phyloP scores from a whole-genome alignment of 2,888 invertebrate genomes.

The Ormia ochracea region DNA sequence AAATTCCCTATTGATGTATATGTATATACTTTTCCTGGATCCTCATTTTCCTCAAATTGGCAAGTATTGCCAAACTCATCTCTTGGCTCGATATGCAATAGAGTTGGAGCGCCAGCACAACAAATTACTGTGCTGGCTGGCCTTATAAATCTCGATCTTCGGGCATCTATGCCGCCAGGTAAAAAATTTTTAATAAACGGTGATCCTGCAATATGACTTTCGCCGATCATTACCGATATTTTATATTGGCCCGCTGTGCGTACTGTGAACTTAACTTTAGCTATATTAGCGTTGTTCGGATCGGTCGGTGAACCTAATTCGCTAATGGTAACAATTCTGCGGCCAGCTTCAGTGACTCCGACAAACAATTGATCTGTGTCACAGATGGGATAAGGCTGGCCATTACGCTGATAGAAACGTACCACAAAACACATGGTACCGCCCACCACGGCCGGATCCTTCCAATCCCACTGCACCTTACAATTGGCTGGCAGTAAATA shows the following conservation, averaged over 20 bases:
- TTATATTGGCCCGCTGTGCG: slow-evolving; percentile 92
- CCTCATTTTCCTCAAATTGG: slow-evolving; percentile 79
- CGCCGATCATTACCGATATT: slow-evolving; percentile 89
- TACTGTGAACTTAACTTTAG: slow-evolving; percentile 93
- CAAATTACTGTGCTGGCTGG: slow-evolving; percentile 91
- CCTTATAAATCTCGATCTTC: slow-evolving; percentile 88
- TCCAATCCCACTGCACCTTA: slow-evolving; percentile 90
- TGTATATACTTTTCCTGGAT: slow-evolving; percentile 79
- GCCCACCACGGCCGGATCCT: slow-evolving; percentile 91
- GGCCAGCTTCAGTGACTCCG: slow-evolving; percentile 90
- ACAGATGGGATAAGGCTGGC: slow-evolving; percentile 95
- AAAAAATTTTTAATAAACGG: slow-evolving; percentile 90
- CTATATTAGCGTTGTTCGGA: slow-evolving; percentile 89
- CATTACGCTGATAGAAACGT: slow-evolving; percentile 93
- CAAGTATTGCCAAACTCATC: slow-evolving; percentile 94
- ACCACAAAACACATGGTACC: slow-evolving; percentile 94
- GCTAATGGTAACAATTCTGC: slow-evolving; percentile 88
- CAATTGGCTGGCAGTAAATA: slow-evolving; percentile 93
- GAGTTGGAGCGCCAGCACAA: slow-evolving; percentile 85
- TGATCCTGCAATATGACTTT: slow-evolving; percentile 88
- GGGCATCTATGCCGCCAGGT: slow-evolving; percentile 89
- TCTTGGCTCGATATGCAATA: slow-evolving; percentile 91
- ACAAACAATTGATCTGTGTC: slow-evolving; percentile 93
- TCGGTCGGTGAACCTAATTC: slow-evolving; percentile 92
- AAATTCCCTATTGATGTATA: not conserved